Evolutionary conservation across 2,888 invertebrate genomes (phyloP).

Genomic region (Taphrorychus bicolor): DNA sequence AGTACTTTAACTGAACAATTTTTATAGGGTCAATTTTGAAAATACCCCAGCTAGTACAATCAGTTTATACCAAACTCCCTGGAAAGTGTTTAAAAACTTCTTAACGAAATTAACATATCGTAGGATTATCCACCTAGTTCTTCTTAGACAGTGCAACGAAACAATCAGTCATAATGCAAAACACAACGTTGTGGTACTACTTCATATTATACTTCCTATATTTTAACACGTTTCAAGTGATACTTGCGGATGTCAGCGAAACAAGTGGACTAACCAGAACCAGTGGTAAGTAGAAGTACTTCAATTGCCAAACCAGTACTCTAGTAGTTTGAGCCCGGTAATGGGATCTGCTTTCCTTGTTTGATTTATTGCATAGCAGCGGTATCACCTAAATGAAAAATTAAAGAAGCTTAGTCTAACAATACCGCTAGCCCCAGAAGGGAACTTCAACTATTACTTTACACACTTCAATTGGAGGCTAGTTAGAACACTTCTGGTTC

Average conservation of each 20-base stretch:
- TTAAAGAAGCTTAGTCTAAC: too few species aligned
- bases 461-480: too few species aligned
- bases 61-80: background rate
- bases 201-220: conserved; percentile 23
- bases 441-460: too few species aligned
- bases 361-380: background rate
- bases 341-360: conserved; percentile 14
- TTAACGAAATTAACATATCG: too few species aligned
- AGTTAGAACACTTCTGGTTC: too few species aligned
- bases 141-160: background rate
- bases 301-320: conserved; percentile 22
- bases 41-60: too few species aligned
- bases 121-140: background rate
- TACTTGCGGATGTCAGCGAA: conserved; percentile 24
- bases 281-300: conserved; percentile 31
- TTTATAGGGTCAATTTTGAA: too few species aligned
- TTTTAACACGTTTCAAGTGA: conserved; percentile 23
- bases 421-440: too few species aligned
- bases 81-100: background rate
- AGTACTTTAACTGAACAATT: too few species aligned
- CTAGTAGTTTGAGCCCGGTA: conserved; percentile 7
- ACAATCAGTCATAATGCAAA: conserved; percentile 7
- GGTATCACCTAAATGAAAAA: background rate
- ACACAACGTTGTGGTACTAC: conserved; percentile 15
- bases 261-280: conserved; percentile 34